phyloP scores from a whole-genome alignment of 2,888 invertebrate genomes.

The Mellilla xanthometata region DNA sequence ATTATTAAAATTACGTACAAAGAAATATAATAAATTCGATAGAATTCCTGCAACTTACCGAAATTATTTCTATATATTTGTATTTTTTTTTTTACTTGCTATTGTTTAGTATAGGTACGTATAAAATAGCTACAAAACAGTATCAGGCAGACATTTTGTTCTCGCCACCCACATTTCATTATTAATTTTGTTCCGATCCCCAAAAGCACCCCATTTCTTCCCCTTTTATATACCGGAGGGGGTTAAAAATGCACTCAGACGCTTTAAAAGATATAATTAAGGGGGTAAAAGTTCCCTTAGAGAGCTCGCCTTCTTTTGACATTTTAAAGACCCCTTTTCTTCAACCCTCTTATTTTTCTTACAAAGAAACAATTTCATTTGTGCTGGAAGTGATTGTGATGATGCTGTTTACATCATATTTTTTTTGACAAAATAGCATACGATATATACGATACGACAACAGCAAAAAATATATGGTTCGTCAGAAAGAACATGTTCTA shows the following conservation, averaged over 20 bases:
- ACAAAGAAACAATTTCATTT: constrained; percentile 10
- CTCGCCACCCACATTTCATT: constrained; percentile 25
- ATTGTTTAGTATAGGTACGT: not conserved
- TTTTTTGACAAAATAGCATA: too few species aligned
- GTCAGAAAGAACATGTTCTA: too few species aligned
- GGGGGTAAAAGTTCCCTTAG: constrained; percentile 68
- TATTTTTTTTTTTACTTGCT: too few species aligned
- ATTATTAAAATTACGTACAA: too few species aligned
- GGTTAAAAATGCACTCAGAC: constrained; percentile 79
- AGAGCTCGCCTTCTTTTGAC: constrained; percentile 79
- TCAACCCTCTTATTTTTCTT: constrained; percentile 36
- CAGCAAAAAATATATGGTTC: too few species aligned
- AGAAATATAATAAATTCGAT: too few species aligned
- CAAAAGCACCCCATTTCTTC: constrained; percentile 38
- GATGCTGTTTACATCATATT: too few species aligned
- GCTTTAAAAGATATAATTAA: constrained; percentile 82
- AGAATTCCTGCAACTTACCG: too few species aligned
- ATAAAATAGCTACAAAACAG: not conserved
- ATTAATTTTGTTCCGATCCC: constrained; percentile 35
- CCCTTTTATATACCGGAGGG: constrained; percentile 51
- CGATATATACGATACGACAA: too few species aligned
- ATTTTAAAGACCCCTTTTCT: constrained; percentile 78
- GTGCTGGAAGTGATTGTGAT: constrained; percentile 32
- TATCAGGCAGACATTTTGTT: constrained; percentile 28
- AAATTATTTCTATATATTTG: too few species aligned